Conservation (phyloP, 2,113 vertebrate genomes). For the Rostratula benghalensis region DNA sequence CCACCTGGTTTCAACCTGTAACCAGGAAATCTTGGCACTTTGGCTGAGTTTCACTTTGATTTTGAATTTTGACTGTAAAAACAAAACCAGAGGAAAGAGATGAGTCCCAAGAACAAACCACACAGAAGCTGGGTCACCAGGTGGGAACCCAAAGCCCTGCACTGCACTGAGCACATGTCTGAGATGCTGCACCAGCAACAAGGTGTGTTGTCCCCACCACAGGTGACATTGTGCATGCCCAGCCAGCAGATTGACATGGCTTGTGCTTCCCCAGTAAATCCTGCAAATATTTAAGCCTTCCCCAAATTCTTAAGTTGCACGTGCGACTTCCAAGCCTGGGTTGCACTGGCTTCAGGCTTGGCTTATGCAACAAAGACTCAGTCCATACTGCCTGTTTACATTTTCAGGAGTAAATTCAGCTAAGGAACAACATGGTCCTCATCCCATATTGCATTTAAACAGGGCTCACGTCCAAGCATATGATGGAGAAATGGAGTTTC, state of each 20-base stretch:
- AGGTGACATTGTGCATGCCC: accelerated
- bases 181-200: neutral
- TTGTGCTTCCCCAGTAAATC: neutral
- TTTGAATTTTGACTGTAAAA: neutral
- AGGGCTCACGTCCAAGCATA: neutral
- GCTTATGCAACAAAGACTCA: neutral
- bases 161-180: neutral
- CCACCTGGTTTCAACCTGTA: constrained; percentile 12
- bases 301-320: neutral
- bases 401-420: neutral
- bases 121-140: neutral
- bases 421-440: neutral
- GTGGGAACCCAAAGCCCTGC: neutral
- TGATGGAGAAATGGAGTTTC: neutral
- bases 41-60: neutral
- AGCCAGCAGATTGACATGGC: neutral
- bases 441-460: neutral
- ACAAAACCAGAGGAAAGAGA: neutral
- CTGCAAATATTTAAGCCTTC: neutral
- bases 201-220: neutral
- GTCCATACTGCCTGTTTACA: neutral
- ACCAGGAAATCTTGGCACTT: constrained; percentile 17
- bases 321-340: neutral
- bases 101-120: neutral
- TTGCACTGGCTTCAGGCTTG: neutral